Base-by-base conservation (phyloP, 1,140 invertebrate genomes). In the Euwallacea fornicatus region DNA sequence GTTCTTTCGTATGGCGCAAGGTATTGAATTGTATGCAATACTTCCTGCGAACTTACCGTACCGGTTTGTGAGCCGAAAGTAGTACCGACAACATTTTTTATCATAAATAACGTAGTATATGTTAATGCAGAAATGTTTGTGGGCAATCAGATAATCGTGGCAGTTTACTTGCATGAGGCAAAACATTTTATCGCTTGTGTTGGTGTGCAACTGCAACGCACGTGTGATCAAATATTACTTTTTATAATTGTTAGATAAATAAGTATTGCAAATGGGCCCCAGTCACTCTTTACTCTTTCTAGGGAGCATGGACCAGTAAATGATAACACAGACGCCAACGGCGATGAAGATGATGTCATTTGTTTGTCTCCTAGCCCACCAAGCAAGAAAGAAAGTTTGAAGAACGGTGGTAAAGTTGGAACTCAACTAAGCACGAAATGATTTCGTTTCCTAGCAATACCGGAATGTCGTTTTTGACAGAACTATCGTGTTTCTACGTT, bases 251-350 rank as follows among this genome's bases (percentile, higher is more conserved):
- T 33, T 33, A 33, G 47, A 50, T 50, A 50, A 33, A 4, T 33
- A 58, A 33, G 9, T n/a, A 58, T n/a, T 13, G 46, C 9, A 50
- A 50, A 50, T 11, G 1, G 1, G 9, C 6, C 55, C 7, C 21
- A 33, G 21, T 33, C 21, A 42, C 8, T 61, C 2, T 44, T 15
- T 21, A 59, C 10, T 16, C 8, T 43, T 58, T 41, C 21, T 67
- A 71, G 61, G 67, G 90, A 92, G 74, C 88, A 93, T 80, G 90
- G 90, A 2, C 79, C 79, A 0, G 50, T 79, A 13, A 73, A 70
- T 3, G 79, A 78, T 15, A 73, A 60, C 47, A 65, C 55, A 10
- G 78, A 80, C 41, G 73, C 76, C 7, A 79, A 78, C 58, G 74
- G 75, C 42, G 78, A 80, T 68, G 44, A 76, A n/a, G 77, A 79